Evolutionary conservation across 2,113 vertebrate species (phyloP), one percentile per base, ranked within the genome.

Genomic region (Alces alces): DNA sequence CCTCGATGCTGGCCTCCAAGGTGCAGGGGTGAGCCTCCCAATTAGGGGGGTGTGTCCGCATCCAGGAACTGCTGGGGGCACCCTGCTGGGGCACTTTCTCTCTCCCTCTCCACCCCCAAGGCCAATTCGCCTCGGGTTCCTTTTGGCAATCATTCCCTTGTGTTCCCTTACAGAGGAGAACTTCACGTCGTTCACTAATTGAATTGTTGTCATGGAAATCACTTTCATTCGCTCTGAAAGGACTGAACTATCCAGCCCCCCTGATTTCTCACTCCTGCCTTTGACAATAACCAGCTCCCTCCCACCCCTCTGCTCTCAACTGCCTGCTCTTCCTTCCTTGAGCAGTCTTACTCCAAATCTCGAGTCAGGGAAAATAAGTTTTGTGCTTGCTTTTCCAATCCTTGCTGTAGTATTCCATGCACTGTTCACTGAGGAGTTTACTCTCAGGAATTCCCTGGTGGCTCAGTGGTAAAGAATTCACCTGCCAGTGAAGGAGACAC

Each of bases 181-280:
- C 88, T 97, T 95, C 91, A 54, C 47, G 95, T 76, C 16, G 60
- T 94, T 94, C 89, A 58, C 96, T 97, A 97, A 98, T 58, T 97
- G 98, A 98, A 96, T 25, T 98, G 98, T 98, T 98, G 99, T 98
- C 98, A 99, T 98, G 98, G 99, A 99, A 98, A 99, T 99, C 96
- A 79, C 98, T 98, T 96, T 91, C 97, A 30, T 89, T 96, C 61
- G 98, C 98, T 96, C 50, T 93, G 97, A 97, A 97, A 98, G 95
- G 96, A 73, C 80, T 97, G 55, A 5, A 78, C 97, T 1, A 76
- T 10, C 87, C 66, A 2, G 55, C 89, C 95, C 61, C 55, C 47
- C 91, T 61, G 85, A 95, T 96, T 95, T 50, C 23, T 6, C 93
- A 60, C 84, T 97, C 89, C 70, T 96, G 86, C 64, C 60, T 89